These are phyloP conservation scores for Cyprinus carpio DNA, from an alignment of 2,113 vertebrate genomes.

Conservation along the genomic window DNA sequence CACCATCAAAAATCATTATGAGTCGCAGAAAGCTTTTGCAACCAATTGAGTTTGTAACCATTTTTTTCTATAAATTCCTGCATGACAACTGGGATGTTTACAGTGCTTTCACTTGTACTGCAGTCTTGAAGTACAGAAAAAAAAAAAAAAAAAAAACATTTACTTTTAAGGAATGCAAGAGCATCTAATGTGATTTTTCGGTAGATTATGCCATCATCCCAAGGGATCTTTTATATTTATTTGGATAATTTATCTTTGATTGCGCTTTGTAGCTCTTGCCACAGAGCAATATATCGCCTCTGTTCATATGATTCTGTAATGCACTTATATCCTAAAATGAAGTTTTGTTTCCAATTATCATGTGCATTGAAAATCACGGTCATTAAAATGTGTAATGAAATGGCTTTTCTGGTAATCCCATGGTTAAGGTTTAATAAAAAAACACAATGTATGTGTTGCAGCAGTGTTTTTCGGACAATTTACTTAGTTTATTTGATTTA, in stretches of 20 bases:
- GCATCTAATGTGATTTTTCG: conserved; percentile 11
- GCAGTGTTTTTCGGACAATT: conserved; percentile 50
- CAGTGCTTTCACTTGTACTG: conserved; percentile 22
- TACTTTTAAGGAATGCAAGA: conserved; percentile 8
- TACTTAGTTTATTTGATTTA: conserved; percentile 54
- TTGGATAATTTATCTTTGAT: conserved; percentile 60
- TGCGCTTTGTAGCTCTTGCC: conserved; percentile 55
- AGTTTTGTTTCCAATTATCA: conserved; percentile 52
- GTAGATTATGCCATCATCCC: conserved; percentile 50
- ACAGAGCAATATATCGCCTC: conserved; percentile 59
- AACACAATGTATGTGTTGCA: conserved; percentile 38
- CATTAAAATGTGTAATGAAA: conserved; percentile 62
- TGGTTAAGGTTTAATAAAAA: conserved; percentile 62
- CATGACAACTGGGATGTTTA: not conserved
- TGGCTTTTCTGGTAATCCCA: conserved; percentile 46
- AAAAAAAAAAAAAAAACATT: conserved; percentile 8
- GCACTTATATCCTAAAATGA: conserved; percentile 50
- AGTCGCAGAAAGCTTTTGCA: not conserved
- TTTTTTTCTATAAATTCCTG: not conserved
- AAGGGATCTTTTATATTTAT: conserved; percentile 58
- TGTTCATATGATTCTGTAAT: conserved; percentile 50
- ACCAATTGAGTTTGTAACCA: not conserved
- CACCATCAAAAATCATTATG: not conserved
- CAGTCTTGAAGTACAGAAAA: not conserved
- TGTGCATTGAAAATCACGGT: conserved; percentile 52